Evolutionary conservation across 2,888 invertebrate genomes (phyloP).

Genomic region (Quadriops clusia): DNA sequence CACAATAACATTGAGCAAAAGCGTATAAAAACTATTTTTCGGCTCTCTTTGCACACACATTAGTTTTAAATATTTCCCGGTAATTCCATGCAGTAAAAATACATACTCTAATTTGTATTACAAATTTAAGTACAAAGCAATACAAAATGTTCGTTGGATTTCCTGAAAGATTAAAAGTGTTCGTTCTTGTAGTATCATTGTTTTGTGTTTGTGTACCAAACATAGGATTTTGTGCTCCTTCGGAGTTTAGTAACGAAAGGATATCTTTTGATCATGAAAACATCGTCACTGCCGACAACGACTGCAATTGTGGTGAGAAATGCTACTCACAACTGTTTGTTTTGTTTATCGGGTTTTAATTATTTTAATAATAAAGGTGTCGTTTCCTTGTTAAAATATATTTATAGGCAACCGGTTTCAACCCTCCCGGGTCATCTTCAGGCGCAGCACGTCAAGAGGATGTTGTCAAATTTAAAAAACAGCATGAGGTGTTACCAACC

Average conservation of each 20-base stretch:
- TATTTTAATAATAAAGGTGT: constrained; percentile 1
- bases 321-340: background rate
- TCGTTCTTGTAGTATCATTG: no score
- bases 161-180: no score
- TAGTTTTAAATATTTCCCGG: constrained; percentile 21
- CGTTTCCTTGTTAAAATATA: no score
- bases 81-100: no score
- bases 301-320: constrained; percentile 23
- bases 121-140: no score
- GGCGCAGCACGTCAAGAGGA: no score
- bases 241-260: constrained; percentile 2
- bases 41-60: constrained; percentile 18
- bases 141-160: no score
- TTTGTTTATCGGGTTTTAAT: background rate
- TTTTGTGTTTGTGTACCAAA: background rate
- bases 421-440: no score
- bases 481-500: no score
- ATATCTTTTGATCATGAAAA: constrained; percentile 9
- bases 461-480: no score
- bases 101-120: no score
- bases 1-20: constrained; percentile 22
- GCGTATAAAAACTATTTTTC: constrained; percentile 25
- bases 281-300: constrained; percentile 7
- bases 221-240: constrained; percentile 1
- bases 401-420: no score